Conservation (phyloP, 1,140 invertebrate genomes). For the Aphis craccivora region DNA sequence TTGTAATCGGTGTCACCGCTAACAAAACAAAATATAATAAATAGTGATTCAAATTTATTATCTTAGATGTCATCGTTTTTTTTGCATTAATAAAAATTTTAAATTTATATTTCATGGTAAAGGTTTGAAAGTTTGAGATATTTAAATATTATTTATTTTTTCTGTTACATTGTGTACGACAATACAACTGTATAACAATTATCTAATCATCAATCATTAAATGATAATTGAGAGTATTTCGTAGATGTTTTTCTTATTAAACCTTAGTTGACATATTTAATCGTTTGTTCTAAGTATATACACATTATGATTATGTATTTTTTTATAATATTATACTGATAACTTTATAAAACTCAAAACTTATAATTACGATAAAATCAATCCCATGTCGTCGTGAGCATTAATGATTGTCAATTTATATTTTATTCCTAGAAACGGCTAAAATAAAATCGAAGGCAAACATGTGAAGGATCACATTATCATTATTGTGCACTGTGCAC, state of each 20-base stretch:
- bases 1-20: neutral
- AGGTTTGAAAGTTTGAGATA: neutral
- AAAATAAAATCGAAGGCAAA: neutral
- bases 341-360: neutral
- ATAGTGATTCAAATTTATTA: neutral
- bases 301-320: neutral
- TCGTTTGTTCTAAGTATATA: neutral
- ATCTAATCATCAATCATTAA: neutral
- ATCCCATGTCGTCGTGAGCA: neutral
- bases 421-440: neutral
- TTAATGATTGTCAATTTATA: neutral
- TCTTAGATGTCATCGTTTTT: neutral
- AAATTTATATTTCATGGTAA: neutral
- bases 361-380: neutral
- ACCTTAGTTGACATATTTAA: neutral
- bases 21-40: neutral
- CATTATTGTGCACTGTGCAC: neutral
- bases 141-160: neutral
- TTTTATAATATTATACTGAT: constrained; percentile 6
- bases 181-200: neutral
- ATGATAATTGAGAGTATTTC: neutral
- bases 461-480: neutral
- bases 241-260: neutral
- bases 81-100: neutral
- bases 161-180: neutral